Base-by-base conservation (phyloP, 2,113 vertebrate genomes). In the Pygoscelis antarcticus region DNA sequence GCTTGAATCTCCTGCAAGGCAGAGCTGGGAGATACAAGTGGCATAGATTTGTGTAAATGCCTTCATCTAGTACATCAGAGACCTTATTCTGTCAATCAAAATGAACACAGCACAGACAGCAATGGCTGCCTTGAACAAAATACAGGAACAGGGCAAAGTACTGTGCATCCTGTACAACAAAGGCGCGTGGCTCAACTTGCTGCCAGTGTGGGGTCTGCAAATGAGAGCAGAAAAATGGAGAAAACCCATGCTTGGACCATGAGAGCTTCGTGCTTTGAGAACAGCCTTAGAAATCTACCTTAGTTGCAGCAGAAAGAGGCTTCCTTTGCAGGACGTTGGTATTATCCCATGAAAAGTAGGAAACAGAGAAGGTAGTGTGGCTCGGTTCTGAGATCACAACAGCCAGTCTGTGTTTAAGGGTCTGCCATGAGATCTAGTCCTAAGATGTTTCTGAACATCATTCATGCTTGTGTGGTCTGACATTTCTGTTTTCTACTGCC, bases 171-270 rank as follows among this genome's bases (percentile, higher is more conserved):
- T 0, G 7, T 10, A 29, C 32, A 8, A 46, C 32, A 60, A 69
- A 36, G 23, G 32, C 32, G 0, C 2, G 0, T 1, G 20, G 69
- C 60, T 47, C 65, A 4, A 10, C 60, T 44, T 8, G 5, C 74
- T 75, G 74, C 69, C 69, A 75, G 47, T 0, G 13, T 2, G 25
- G n/a, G 57, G 44, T 14, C 52, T 79, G 61, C 30, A 75, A 83
- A 80, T 1, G 19, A 0, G 8, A 74, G 70, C 30, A 58, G 54
- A 29, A n/a, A 62, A 75, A 30, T 2, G 19, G 65, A 81, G 34
- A 83, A 75, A 66, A 40, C 5, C 16, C 68, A 4, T 17, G 17
- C 54, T 9, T 38, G 82, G 65, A 18, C 20, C 65, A 77, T 0
- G 0, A 83, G 47, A 47, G 32, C 72, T 62, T 70, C 65, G 66